Evolutionary conservation across 2,113 vertebrate species (phyloP).

Genomic region (Ursus arctos): DNA sequence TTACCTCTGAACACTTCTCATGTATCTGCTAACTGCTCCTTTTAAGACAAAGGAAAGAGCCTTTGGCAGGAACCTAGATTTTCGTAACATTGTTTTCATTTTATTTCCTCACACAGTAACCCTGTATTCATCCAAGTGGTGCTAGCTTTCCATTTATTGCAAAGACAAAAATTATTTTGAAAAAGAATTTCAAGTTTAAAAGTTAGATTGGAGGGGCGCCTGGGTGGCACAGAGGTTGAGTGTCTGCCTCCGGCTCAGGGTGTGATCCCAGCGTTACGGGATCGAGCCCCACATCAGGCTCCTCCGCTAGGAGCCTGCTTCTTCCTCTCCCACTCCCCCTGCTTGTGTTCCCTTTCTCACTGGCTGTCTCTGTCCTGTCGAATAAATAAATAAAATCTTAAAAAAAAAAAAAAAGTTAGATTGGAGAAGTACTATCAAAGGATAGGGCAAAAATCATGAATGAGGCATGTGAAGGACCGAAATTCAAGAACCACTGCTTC

Average conservation of each 20-base stretch:
- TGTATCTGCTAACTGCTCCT: not conserved
- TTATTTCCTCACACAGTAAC: not conserved
- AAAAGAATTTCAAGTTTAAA: not conserved
- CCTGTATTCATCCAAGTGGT: not conserved
- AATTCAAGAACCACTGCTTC: not conserved
- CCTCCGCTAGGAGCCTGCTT: too few relatives aligned
- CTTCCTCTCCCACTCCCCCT: too few relatives aligned
- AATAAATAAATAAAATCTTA: too few relatives aligned
- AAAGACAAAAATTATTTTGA: conserved; percentile 31
- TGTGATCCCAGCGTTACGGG: too few relatives aligned
- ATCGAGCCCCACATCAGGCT: too few relatives aligned
- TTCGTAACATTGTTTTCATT: conserved; percentile 30
- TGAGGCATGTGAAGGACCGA: not conserved
- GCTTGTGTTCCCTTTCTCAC: too few relatives aligned
- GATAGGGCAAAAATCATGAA: not conserved
- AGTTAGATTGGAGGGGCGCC: not conserved
- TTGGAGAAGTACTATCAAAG: not conserved
- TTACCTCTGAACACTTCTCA: not conserved
- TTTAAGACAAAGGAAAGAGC: conserved; percentile 6
- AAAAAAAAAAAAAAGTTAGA: conserved; percentile 2
- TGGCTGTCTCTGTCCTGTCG: too few relatives aligned
- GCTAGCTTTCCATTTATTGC: conserved; percentile 17
- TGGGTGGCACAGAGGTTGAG: too few relatives aligned
- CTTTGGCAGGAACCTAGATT: not conserved
- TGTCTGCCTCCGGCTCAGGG: too few relatives aligned